Evolutionary conservation across 2,113 vertebrate species (phyloP).

Genomic region (Hippocampus abdominalis): DNA sequence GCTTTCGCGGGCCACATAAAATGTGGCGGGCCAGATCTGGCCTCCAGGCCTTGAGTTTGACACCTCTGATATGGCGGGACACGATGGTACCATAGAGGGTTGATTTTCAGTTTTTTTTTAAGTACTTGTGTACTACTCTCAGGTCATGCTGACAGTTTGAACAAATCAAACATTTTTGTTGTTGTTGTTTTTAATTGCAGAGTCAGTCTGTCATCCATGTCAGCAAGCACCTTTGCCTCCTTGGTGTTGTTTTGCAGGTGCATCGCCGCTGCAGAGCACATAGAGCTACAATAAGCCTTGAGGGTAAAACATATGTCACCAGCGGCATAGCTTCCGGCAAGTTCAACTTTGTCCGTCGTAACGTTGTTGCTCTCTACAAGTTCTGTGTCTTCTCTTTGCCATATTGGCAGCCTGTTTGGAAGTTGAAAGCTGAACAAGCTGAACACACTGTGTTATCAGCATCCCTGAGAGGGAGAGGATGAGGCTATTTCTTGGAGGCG

Average conservation of each 20-base stretch:
- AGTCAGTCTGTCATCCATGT: background rate
- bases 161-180: background rate
- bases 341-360: background rate
- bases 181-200: background rate
- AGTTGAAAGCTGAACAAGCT: background rate
- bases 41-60: no score
- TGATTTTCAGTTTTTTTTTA: no score
- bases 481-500: background rate
- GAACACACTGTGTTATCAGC: slow-evolving; percentile 5
- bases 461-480: background rate
- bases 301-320: background rate
- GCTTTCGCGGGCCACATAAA: no score
- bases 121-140: no score
- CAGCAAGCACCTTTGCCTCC: background rate
- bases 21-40: no score
- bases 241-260: background rate
- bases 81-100: no score
- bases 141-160: background rate
- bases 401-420: background rate
- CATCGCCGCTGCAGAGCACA: background rate
- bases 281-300: background rate
- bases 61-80: no score
- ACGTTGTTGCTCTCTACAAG: background rate
- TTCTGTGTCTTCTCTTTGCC: background rate
- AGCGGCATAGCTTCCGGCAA: background rate